Evolutionary conservation across 2,113 vertebrate species (phyloP).

Genomic region (Cebidichthys violaceus): DNA sequence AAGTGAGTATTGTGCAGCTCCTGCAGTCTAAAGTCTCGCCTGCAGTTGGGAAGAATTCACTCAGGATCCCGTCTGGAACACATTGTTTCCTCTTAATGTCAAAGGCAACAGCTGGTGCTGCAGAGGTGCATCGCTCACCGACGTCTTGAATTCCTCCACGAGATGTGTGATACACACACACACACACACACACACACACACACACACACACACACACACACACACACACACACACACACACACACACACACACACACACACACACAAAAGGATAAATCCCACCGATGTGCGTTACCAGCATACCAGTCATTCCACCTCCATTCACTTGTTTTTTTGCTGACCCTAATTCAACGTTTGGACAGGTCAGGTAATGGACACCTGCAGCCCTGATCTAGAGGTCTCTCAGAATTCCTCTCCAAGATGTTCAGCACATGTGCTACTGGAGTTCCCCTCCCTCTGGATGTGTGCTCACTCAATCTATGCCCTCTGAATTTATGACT

Average conservation of each 20-base stretch:
- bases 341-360: constrained; percentile 4
- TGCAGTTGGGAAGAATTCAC: constrained; percentile 49
- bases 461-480: constrained; percentile 4
- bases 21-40: constrained; percentile 39
- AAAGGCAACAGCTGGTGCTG: constrained; percentile 72
- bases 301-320: constrained; percentile 6
- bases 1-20: constrained; percentile 41
- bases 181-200: too few relatives aligned
- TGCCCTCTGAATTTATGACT: constrained; percentile 46
- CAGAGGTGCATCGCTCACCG: constrained; percentile 59
- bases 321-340: not conserved
- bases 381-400: constrained; percentile 27
- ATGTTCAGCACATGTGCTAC: constrained; percentile 67
- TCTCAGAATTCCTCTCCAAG: constrained; percentile 52
- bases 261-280: constrained; percentile 1
- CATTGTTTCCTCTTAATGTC: constrained; percentile 42
- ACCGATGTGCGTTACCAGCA: not conserved
- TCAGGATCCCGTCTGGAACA: constrained; percentile 30
- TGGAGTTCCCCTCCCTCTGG: constrained; percentile 27
- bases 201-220: too few relatives aligned
- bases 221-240: too few relatives aligned
- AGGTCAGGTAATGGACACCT: constrained; percentile 36
- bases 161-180: constrained; percentile 11
- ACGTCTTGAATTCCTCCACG: constrained; percentile 60
- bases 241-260: too few relatives aligned